These are phyloP conservation scores for Pygocentrus nattereri DNA, from an alignment of 2,797 vertebrate genomes.

Conservation along the genomic window DNA sequence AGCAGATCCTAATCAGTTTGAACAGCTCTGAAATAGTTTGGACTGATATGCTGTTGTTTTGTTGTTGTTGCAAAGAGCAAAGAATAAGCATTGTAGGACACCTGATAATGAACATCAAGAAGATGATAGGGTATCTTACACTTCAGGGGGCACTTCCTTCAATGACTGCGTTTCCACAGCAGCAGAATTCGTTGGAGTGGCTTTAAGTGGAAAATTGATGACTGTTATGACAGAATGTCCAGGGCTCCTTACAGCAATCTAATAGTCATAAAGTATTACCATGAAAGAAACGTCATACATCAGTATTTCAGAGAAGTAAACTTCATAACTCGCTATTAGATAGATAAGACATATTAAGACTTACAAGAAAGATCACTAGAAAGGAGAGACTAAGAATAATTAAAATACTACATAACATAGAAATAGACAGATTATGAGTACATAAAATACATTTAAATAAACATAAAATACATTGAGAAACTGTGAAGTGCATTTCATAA, in stretches of 20 bases:
- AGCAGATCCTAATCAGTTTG: too few relatives aligned
- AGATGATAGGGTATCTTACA: neutral
- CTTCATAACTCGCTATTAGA: neutral
- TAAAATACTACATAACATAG: too few relatives aligned
- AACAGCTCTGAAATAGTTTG: too few relatives aligned
- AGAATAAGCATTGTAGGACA: neutral
- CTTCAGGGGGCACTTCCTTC: neutral
- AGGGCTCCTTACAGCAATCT: constrained; percentile 14
- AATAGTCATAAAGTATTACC: neutral
- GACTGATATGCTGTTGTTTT: too few relatives aligned
- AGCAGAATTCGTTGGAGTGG: constrained; percentile 23
- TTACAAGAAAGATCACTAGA: too few relatives aligned
- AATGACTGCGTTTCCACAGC: constrained; percentile 23
- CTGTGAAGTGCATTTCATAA: too few relatives aligned
- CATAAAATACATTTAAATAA: too few relatives aligned
- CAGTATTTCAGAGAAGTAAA: neutral
- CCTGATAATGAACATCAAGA: neutral
- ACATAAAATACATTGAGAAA: too few relatives aligned
- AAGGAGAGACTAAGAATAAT: too few relatives aligned
- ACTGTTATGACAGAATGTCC: constrained; percentile 30
- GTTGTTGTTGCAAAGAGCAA: neutral
- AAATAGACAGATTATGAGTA: too few relatives aligned
- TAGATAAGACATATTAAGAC: too few relatives aligned
- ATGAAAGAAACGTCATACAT: neutral
- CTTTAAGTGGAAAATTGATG: constrained; percentile 20